Percentiles rank a stretch among this genome's conserved stretches.
Conservation (phyloP, 2,888 invertebrate genomes). For the Eupithecia subfuscata region DNA sequence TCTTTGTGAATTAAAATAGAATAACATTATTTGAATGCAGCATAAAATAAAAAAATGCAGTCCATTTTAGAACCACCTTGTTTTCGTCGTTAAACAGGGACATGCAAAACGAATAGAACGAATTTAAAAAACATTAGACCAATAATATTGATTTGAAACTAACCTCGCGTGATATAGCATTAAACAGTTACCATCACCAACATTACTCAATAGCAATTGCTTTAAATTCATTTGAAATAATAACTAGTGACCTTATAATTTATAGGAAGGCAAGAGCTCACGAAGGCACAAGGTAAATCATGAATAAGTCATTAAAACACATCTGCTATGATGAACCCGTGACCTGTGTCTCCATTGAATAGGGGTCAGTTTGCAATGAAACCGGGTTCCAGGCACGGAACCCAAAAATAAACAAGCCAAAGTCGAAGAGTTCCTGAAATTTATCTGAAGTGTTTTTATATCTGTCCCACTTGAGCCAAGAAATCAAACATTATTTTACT, state of each 20-base stretch:
- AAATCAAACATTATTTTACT: neutral
- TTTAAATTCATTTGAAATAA: constrained; percentile 39
- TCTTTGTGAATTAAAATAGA: too few species aligned
- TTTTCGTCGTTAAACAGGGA: neutral
- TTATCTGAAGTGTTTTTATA: neutral
- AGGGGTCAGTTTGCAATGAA: constrained; percentile 44
- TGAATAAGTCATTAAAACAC: constrained; percentile 74
- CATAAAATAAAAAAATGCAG: too few species aligned
- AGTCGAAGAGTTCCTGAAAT: neutral
- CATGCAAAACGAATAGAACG: neutral
- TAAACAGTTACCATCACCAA: neutral
- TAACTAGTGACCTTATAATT: constrained; percentile 44
- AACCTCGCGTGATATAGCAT: constrained; percentile 1
- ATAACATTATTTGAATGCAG: neutral
- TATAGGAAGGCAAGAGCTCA: constrained; percentile 52
- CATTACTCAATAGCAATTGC: constrained; percentile 18
- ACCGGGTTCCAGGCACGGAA: neutral
- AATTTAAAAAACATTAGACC: neutral
- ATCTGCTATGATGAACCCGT: constrained; percentile 61
- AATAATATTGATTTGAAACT: neutral
- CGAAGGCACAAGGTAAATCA: constrained; percentile 54
- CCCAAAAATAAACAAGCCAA: neutral
- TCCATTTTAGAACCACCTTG: too few species aligned
- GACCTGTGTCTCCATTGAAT: constrained; percentile 66
- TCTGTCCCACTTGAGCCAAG: neutral